Evolutionary conservation across 2,888 invertebrate genomes (phyloP), one percentile per base, ranked within the genome.

Genomic region (Cephus pygmeus): DNA sequence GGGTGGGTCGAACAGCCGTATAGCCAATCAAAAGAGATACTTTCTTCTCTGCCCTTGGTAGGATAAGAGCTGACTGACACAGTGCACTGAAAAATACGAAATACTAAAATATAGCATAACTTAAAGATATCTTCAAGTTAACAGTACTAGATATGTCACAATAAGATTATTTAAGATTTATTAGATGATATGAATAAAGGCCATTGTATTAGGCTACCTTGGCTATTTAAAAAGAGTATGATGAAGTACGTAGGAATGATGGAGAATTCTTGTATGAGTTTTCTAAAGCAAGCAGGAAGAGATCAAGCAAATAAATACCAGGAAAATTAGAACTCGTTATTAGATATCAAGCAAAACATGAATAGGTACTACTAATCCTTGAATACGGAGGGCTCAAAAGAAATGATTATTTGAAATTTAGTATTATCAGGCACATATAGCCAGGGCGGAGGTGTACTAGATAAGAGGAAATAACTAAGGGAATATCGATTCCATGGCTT

Each of bases 401-500:
- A 56, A 23, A 56, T 23, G 56, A 15, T 15, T 23, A 56, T 56
- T 56, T 71, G 71, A 31, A 11, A 71, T 69, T 30, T 69, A 12
- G 33, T 15, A 33, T 34, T 34, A 71, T 31, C 71, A 71, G 23
- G 9, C 23, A 56, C 9, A 23, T 56, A 23, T 56, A 56, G 9
- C 23, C 23, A 56, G 23, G 56, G 12, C 71, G 31, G 31, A 71
- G 23, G 34, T 31, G 71, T 31, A 71, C 71, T 34, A 71, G 31
- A 71, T 34, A 71, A n/a, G 33, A 71, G 33, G 31, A 34, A 71
- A 71, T 34, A 71, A 34, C 71, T 34, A 34, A 34, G 33, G 71
- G 31, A 71, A 71, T 71, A 71, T 71, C 33, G 71, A 71, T 71
- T 71, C 33, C 71, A 34, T 71, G 56, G 9, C 56, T 56, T 56